Base-by-base conservation (phyloP, 2,888 invertebrate species). In the Dorcus parallelipipedus region DNA sequence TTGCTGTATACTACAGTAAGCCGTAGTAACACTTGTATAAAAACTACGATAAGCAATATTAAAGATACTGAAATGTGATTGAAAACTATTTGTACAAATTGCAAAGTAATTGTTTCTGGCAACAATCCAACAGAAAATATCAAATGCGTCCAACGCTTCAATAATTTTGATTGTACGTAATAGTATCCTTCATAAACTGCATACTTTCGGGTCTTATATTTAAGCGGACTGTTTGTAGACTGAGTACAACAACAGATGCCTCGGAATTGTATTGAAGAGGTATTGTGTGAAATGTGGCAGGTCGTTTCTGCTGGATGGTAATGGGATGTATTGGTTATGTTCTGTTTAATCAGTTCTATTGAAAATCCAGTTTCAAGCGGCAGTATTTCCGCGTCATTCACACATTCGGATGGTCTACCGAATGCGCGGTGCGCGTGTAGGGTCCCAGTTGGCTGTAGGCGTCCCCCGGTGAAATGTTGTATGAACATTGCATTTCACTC, bases 401-500 rank as follows among this genome's bases (percentile, higher is more conserved):
- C 47, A 14, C 38, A 42, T 38, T 23, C 55, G 53, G 54, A 51
- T 49, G 58, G 61, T 70, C 68, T 73, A 75, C 69, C 73, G 73
- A 66, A 72, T 69, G 63, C 68, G 70, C 33, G 69, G 68, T 62
- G 72, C 72, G 64, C 72, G 71, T 56, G 69, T 71, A 51, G 74
- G 70, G 60, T 75, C 74, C 73, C 74, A 72, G 62, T 69, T 70
- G 65, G 71, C 67, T 63, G 63, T 67, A 63, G 67, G 63, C 55
- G 66, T 64, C 58, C 61, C 65, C 60, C 70, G 69, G 68, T 68
- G 65, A 62, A 66, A 67, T 60, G 67, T 69, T 69, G 73, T 67
- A 70, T 69, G 69, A 66, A 73, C 76, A 76, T 76, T 69, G 76
- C 74, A 74, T 72, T 66, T 65, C 69, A 69, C 67, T 63, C 61